A percentile compares a stretch with the other conserved stretches of the same genome.
phyloP scores from a whole-genome alignment of 2,113 vertebrate genomes.

The Lamprotornis superbus region DNA sequence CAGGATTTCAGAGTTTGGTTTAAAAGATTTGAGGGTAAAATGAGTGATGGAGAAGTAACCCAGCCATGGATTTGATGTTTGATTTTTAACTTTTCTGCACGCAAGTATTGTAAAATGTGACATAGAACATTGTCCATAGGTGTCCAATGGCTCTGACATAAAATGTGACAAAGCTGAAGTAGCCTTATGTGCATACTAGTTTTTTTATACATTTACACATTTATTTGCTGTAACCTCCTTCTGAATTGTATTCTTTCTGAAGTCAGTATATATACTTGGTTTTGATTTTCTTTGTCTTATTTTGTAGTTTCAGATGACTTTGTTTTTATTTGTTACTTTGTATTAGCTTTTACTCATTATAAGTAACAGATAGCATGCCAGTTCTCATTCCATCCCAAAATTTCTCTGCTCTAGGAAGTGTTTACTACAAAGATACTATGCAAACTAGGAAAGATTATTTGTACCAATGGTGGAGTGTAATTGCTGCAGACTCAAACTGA shows the following conservation, averaged over 20 bases:
- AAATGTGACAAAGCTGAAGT: neutral
- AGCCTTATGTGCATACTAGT: neutral
- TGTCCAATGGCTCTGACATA: neutral
- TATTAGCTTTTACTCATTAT: neutral
- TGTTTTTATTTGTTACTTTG: neutral
- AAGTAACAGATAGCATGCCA: neutral
- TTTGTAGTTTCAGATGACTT: neutral
- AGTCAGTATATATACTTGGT: neutral
- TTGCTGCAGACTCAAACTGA: conserved; percentile 7
- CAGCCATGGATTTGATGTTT: neutral
- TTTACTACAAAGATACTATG: neutral
- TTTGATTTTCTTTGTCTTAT: neutral
- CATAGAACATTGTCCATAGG: neutral
- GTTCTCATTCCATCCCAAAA: neutral
- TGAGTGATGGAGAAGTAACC: neutral
- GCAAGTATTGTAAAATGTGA: neutral
- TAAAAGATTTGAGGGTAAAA: neutral
- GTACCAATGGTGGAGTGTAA: neutral
- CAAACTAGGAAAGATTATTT: neutral
- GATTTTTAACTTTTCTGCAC: neutral
- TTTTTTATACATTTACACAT: neutral
- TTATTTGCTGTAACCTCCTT: neutral
- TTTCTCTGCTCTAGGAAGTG: neutral
- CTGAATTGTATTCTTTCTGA: neutral
- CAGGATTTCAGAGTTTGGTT: neutral